Evolutionary conservation across 2,888 invertebrate species (phyloP), one percentile per base, ranked within the genome.

Genomic region (Dexiosoma caninum): DNA sequence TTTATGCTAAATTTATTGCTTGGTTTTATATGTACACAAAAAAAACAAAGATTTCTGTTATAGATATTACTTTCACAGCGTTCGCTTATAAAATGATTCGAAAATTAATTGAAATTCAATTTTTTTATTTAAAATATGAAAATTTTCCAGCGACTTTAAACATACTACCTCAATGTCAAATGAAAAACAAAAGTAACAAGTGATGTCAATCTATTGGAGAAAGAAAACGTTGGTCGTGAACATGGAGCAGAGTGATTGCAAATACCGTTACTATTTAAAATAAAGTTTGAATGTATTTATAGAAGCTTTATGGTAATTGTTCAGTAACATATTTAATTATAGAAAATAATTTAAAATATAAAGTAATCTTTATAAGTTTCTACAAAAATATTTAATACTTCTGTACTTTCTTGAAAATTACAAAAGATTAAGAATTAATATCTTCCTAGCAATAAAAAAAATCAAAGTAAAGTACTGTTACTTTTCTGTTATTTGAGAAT

Each of bases 141-240:
- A 78, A 46, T 51, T n/a, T 57, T 81, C 81, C 81, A 81, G 81
- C 64, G 27, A 72, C 42, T 64, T 59, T 37, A 42, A 69, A 59
- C 79, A 59, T 78, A 69, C 72, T 46, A 67, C 64, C 53, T 89
- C 90, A 90, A 90, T 90, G 90, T 90, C 90, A 90, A 90, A 90
- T 90, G 90, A 90, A 90, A 87, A 90, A 89, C 90, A 78, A 69
- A 78, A 66, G 27, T 74, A 30, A 14, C 14, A 2, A 42, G 53
- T 72, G 71, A 32, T 53, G 53, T 16, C 71, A 72, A 71, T 27
- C 7, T 19, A 9, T 12, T 30, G 21, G 4, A 0, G 6, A 55
- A 3, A 46, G 44, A 55, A 46, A n/a, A 7, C 9, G 6, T 7
- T 44, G 16, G 9, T 10, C 2, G 8, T 14, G 7, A 14, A 42